phyloP scores from a whole-genome alignment of 1,140 invertebrate genomes.

The Pollicipes pollicipes region DNA sequence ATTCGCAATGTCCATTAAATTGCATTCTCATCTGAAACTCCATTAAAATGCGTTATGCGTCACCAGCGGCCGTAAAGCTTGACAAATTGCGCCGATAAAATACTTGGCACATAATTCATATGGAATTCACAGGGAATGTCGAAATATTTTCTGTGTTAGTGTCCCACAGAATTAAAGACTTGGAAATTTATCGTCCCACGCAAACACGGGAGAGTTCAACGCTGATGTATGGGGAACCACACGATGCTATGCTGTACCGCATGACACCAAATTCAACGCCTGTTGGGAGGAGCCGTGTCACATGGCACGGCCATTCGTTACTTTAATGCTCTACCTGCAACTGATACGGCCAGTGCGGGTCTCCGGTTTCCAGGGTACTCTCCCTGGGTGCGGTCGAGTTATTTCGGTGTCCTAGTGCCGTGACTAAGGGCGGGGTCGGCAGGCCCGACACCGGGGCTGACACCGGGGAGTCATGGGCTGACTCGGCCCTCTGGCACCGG shows the following conservation, averaged over 20 bases:
- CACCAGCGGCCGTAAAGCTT: neutral
- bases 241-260: neutral
- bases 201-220: neutral
- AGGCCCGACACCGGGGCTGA: too few relatives aligned
- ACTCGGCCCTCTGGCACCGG: too few relatives aligned
- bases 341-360: too few relatives aligned
- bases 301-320: too few relatives aligned
- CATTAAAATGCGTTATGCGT: neutral
- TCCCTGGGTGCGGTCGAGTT: too few relatives aligned
- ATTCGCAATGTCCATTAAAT: conserved; percentile 2
- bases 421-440: too few relatives aligned
- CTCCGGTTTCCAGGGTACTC: too few relatives aligned
- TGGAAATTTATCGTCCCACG: neutral
- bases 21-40: neutral
- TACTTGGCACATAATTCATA: neutral
- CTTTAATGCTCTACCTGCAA: too few relatives aligned
- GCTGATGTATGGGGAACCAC: neutral
- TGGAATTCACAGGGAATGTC: neutral
- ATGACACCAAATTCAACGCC: too few relatives aligned
- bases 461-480: too few relatives aligned
- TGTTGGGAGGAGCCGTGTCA: too few relatives aligned
- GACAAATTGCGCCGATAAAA: conserved; percentile 1
- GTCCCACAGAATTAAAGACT: neutral
- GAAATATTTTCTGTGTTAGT: neutral
- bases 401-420: too few relatives aligned